phyloP scores from a whole-genome alignment of 1,140 invertebrate genomes.

The Odontomachus brunneus region DNA sequence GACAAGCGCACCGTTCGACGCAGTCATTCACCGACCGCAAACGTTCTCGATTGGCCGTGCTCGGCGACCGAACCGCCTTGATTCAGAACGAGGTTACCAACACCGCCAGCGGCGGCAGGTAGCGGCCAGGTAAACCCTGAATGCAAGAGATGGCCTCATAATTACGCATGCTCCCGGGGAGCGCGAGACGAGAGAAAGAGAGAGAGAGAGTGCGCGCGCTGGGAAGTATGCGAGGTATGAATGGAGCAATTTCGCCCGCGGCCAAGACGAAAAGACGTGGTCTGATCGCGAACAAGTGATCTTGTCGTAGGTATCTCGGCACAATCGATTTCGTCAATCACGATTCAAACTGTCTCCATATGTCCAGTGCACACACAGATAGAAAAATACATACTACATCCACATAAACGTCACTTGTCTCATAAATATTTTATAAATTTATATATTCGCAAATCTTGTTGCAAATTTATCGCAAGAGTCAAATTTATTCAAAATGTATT shows the following conservation, averaged over 20 bases:
- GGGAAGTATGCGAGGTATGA: slow-evolving; percentile 46
- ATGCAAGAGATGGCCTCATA: slow-evolving; percentile 51
- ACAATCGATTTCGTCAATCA: no score
- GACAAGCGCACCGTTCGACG: slow-evolving; percentile 68
- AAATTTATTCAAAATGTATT: no score
- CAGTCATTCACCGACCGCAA: slow-evolving; percentile 71
- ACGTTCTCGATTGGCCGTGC: slow-evolving; percentile 71
- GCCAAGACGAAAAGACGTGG: not conserved
- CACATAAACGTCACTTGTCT: no score
- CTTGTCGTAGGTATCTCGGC: no score
- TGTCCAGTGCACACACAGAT: no score
- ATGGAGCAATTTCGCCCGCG: slow-evolving; percentile 43
- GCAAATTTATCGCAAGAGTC: no score
- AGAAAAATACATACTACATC: no score
- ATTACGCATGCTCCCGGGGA: slow-evolving; percentile 62
- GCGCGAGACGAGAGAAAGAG: no score
- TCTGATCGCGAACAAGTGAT: not conserved
- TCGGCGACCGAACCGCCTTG: slow-evolving; percentile 70
- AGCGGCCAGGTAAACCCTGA: slow-evolving; percentile 59
- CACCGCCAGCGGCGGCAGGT: slow-evolving; percentile 30
- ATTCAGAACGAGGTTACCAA: slow-evolving; percentile 73
- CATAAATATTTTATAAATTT: no score
- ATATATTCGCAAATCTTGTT: no score
- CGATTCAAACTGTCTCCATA: no score
- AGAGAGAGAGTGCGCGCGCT: not conserved